A percentile compares a stretch with the other conserved stretches of the same genome.
These are phyloP conservation scores for Alca torda DNA, from an alignment of 2,797 vertebrate genomes.

Conservation along the genomic window DNA sequence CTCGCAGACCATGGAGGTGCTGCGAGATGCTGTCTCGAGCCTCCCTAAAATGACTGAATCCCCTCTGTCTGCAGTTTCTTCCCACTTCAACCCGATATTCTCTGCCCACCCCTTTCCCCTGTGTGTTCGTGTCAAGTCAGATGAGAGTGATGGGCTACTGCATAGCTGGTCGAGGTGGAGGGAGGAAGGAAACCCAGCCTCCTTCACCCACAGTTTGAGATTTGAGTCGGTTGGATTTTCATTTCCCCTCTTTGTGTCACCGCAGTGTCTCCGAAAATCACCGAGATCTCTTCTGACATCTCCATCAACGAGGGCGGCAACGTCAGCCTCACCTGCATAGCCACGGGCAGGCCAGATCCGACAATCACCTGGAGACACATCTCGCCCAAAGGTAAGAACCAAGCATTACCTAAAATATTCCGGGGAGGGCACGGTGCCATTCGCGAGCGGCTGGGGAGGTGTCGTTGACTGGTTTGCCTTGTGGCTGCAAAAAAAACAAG, in stretches of 20 bases:
- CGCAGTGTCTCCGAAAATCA: slow-evolving; percentile 83
- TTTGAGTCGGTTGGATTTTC: neutral
- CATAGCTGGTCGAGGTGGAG: neutral
- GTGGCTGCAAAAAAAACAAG: neutral
- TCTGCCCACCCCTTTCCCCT: neutral
- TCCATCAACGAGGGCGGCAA: slow-evolving; percentile 83
- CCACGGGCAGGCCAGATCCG: slow-evolving; percentile 82
- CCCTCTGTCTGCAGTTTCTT: neutral
- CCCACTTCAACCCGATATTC: neutral
- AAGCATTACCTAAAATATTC: rapidly evolving
- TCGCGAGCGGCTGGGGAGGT: neutral
- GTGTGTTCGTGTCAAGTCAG: neutral
- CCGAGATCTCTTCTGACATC: slow-evolving; percentile 80
- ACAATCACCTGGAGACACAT: slow-evolving; percentile 85
- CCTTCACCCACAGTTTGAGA: neutral
- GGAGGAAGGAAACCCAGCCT: neutral
- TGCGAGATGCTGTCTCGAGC: neutral
- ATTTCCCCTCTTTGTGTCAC: slow-evolving; percentile 11
- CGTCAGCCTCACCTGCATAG: slow-evolving; percentile 83
- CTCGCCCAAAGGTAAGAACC: slow-evolving; percentile 81
- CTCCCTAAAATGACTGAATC: neutral
- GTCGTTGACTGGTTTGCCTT: rapidly evolving
- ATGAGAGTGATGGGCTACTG: neutral
- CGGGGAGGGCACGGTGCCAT: rapidly evolving
- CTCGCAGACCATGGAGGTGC: neutral